Base-by-base conservation (phyloP, 2,888 invertebrate species). In the Liposcelis brunnea region DNA sequence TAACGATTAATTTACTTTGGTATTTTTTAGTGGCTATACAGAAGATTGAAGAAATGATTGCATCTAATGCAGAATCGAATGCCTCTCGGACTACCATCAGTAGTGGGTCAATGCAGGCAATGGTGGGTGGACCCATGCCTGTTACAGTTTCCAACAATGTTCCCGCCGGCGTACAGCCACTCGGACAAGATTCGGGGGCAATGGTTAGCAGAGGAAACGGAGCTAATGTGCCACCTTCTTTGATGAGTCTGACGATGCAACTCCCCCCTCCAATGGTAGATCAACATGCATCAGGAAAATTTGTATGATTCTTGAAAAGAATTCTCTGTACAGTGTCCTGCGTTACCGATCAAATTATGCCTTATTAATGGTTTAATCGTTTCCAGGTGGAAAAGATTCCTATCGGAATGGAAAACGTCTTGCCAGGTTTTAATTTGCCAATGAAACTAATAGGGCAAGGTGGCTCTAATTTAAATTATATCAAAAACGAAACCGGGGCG, bases 401-500 rank as follows among this genome's bases (percentile, higher is more conserved):
- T 55, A 72, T 83, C 54, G 82, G 82, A 34, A 66, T 84, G 53
- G 83, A 84, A 55, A 75, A 79, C 67, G 77, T 80, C 44, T 80
- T 82, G 21, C 73, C 76, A 50, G 71, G 74, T 50, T 84, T 82
- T 61, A 80, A 82, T 60, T 72, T 83, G 53, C 74, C 79, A 58
- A 74, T 75, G 51, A 77, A 81, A 56, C 72, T 84, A 53, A 67
- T 80, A 51, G 85, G 85, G 45, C 67, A 71, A 57, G 73, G 73
- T 55, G 77, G 76, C 44, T 75, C 77, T 19, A 79, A 80, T 63
- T 67, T 84, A 55, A 74, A 80, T 55, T 84, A 83, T 54, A 83
- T 85, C 52, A 68, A 78, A 52, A 75, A 74, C 44, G 83, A 84
- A 62, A 82, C 84, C 3, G 81, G 82, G 19, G 81, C 80, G 2